Conservation (phyloP, 2,797 vertebrate genomes). For the Rhyacichthys aspro region DNA sequence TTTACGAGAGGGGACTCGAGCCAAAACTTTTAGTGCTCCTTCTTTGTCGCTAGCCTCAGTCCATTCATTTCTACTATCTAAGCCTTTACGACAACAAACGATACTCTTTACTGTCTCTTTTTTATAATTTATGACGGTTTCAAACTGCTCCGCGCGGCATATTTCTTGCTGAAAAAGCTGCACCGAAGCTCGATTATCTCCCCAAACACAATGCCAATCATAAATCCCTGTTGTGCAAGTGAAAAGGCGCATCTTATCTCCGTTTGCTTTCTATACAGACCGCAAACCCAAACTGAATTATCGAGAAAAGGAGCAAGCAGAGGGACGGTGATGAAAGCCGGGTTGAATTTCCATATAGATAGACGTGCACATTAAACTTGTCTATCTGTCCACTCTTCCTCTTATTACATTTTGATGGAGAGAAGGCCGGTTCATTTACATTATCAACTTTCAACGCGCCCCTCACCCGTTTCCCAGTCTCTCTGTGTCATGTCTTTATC, state of each 20-base stretch:
- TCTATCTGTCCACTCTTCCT: slow-evolving; percentile 69
- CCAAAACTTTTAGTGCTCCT: background rate
- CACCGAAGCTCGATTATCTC: slow-evolving; percentile 57
- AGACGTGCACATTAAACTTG: slow-evolving; percentile 77
- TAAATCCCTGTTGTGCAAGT: slow-evolving; percentile 63
- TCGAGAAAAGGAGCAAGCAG: slow-evolving; percentile 47
- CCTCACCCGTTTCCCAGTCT: slow-evolving; percentile 8
- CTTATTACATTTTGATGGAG: slow-evolving; percentile 76
- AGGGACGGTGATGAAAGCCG: slow-evolving; percentile 32
- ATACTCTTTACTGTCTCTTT: slow-evolving; percentile 48
- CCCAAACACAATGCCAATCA: slow-evolving; percentile 72
- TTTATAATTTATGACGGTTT: slow-evolving; percentile 45
- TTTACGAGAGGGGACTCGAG: background rate
- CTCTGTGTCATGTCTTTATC: slow-evolving; percentile 40
- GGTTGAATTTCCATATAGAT: slow-evolving; percentile 85
- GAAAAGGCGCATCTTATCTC: slow-evolving; percentile 70
- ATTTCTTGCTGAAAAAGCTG: slow-evolving; percentile 26
- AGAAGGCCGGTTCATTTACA: slow-evolving; percentile 71
- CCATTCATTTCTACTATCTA: slow-evolving; percentile 8
- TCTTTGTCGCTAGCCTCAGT: background rate
- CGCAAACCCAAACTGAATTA: slow-evolving; percentile 70
- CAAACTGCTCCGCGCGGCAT: slow-evolving; percentile 57
- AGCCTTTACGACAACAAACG: slow-evolving; percentile 45
- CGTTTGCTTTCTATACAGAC: slow-evolving; percentile 45
- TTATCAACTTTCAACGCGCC: slow-evolving; percentile 44